These are phyloP conservation scores for Tretioscincus oriximinensis DNA, from an alignment of 2,113 vertebrate genomes.

Conservation along the genomic window DNA sequence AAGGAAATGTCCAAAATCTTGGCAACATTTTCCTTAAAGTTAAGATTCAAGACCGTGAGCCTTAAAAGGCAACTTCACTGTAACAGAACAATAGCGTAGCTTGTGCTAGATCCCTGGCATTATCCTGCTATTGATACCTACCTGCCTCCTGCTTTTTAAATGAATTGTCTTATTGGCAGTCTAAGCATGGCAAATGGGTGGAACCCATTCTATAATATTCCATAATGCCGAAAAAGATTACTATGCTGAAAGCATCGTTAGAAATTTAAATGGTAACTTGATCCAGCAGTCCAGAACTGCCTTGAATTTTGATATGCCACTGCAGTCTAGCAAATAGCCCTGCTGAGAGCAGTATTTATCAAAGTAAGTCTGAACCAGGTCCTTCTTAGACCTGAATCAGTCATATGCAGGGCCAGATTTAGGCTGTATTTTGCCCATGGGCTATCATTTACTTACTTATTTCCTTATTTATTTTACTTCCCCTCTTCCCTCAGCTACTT, in stretches of 20 bases:
- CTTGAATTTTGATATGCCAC: background rate
- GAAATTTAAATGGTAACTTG: background rate
- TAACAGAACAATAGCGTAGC: background rate
- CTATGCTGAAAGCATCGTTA: background rate
- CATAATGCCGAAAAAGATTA: background rate
- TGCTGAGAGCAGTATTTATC: background rate
- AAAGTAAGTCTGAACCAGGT: background rate
- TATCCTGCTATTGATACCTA: background rate
- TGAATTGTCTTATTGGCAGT: background rate
- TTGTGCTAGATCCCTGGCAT: background rate
- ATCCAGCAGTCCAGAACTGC: background rate
- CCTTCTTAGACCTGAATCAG: background rate
- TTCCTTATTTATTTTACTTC: too few species aligned
- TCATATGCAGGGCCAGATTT: too few species aligned
- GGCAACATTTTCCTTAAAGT: too few species aligned
- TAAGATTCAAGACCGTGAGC: background rate
- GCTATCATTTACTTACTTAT: too few species aligned
- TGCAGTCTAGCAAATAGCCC: background rate
- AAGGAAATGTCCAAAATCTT: background rate
- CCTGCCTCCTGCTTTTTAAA: background rate
- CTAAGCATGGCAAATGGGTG: background rate
- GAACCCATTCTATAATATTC: background rate
- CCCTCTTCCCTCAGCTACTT: too few species aligned
- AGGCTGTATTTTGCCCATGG: too few species aligned
- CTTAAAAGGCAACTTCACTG: background rate